Conservation (phyloP, 2,888 invertebrate species). For the Fabriciana adippe region DNA sequence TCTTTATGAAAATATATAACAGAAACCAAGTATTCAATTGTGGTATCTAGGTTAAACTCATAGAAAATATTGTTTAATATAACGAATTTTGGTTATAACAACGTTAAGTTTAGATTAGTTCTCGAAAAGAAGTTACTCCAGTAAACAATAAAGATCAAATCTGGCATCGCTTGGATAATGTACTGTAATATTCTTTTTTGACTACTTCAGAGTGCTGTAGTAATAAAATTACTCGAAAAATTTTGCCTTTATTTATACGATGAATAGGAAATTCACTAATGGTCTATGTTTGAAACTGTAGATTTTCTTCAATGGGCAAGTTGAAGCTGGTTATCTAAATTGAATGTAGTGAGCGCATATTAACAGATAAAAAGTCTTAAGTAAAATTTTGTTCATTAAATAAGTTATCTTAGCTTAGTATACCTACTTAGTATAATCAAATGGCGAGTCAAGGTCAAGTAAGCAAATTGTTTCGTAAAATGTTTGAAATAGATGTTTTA, state of each 20-base stretch:
- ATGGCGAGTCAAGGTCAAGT: too few species aligned
- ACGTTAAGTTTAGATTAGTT: slow-evolving; percentile 4
- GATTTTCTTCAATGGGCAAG: slow-evolving; percentile 20
- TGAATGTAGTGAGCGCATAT: slow-evolving; percentile 10
- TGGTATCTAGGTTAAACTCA: background rate
- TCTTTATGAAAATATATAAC: too few species aligned
- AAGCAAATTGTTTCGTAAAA: too few species aligned
- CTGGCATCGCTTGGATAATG: background rate
- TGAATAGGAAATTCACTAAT: slow-evolving; percentile 9
- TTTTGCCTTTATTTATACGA: background rate
- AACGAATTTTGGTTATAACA: background rate
- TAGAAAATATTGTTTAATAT: background rate
- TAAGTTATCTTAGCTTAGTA: too few species aligned
- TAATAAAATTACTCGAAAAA: slow-evolving; percentile 7
- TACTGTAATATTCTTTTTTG: background rate
- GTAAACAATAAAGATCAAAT: background rate
- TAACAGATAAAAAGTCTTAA: slow-evolving; percentile 5
- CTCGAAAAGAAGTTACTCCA: background rate
- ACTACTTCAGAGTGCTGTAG: background rate
- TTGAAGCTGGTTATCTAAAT: slow-evolving; percentile 20
- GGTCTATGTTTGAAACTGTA: slow-evolving; percentile 20
- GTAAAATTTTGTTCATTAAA: too few species aligned
- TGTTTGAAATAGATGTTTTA: too few species aligned
- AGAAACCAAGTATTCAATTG: background rate
- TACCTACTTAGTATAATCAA: too few species aligned